Evolutionary conservation across 2,888 invertebrate species (phyloP).

Genomic region (Belgica antarctica): DNA sequence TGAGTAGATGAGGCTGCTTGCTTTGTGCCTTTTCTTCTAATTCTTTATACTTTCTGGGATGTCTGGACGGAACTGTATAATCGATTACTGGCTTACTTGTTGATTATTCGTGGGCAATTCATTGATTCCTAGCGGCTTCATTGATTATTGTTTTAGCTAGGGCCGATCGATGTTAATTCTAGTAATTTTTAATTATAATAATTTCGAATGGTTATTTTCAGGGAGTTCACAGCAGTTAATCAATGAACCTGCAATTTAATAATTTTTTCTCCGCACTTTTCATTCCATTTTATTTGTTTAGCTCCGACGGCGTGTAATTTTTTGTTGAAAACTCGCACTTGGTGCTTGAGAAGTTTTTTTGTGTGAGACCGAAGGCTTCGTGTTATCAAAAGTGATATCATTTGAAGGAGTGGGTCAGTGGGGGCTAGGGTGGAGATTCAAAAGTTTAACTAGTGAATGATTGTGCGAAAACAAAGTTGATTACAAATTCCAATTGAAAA

Average conservation of each 20-base stretch:
- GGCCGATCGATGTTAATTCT: conserved; percentile 1
- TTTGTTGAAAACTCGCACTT: not conserved
- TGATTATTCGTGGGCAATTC: conserved; percentile 36
- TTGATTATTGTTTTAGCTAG: conserved; percentile 35
- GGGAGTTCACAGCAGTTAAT: conserved; percentile 27
- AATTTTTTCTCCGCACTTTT: conserved; percentile 14
- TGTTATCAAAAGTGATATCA: no score
- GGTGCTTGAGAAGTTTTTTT: no score
- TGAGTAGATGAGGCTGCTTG: conserved; percentile 26
- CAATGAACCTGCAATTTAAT: conserved; percentile 41
- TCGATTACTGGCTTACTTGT: conserved; percentile 41
- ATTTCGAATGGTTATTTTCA: conserved; percentile 34
- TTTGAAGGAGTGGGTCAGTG: no score
- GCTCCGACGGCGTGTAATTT: not conserved
- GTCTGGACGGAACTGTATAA: conserved; percentile 32
- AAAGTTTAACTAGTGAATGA: no score
- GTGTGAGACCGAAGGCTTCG: no score
- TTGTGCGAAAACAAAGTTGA: no score
- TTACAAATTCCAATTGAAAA: no score
- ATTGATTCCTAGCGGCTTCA: conserved; percentile 38
- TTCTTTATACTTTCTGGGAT: not conserved
- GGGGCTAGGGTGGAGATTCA: no score
- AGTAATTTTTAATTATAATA: conserved; percentile 43
- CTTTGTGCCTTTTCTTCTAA: not conserved
- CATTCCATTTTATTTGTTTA: not conserved